A percentile compares a stretch with the other conserved stretches of the same genome.
These are phyloP conservation scores for Phainopepla nitens DNA, from an alignment of 2,113 vertebrate genomes.

Conservation along the genomic window DNA sequence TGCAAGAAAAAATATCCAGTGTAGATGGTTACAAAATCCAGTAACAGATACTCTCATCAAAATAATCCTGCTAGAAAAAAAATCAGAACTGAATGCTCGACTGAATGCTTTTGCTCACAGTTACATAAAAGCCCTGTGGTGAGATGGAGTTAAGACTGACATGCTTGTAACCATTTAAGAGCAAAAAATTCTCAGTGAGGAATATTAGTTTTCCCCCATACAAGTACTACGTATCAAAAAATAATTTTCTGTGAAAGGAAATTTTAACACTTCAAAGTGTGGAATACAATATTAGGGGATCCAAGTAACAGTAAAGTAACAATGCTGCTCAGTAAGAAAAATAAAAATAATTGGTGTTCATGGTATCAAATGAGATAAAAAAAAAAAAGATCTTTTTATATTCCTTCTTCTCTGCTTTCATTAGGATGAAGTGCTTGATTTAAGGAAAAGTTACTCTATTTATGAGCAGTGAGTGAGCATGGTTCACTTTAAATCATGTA, in stretches of 20 bases:
- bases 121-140: neutral
- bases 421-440: neutral
- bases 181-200: neutral
- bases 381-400: accelerated
- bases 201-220: neutral
- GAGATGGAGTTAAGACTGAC: neutral
- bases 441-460: neutral
- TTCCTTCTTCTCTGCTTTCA: neutral
- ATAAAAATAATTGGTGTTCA: neutral
- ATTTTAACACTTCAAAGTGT: neutral
- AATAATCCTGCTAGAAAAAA: neutral
- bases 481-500: neutral
- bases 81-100: neutral
- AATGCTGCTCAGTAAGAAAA: neutral
- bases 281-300: neutral
- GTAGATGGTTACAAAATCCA: neutral
- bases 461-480: neutral
- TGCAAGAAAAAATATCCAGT: neutral
- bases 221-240: neutral
- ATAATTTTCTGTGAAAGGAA: neutral
- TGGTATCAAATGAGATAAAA: neutral
- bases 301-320: neutral
- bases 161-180: neutral
- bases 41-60: neutral
- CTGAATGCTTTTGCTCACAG: neutral